phyloP scores from a whole-genome alignment of 2,888 invertebrate species.

The Athetis lepigone region DNA sequence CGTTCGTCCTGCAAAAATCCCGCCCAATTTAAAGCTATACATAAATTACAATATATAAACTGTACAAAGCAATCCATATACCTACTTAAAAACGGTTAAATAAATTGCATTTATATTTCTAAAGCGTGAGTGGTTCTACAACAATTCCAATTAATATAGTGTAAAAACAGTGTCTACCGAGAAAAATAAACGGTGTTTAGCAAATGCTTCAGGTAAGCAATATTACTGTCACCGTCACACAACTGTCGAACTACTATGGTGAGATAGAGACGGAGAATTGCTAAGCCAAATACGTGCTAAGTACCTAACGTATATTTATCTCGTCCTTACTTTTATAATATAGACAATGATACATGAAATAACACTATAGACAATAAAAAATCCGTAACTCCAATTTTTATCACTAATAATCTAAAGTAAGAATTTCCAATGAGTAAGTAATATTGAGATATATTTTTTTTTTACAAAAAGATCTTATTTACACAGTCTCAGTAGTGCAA shows the following conservation, averaged over 20 bases:
- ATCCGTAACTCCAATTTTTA: slow-evolving; percentile 22
- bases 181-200: no score
- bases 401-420: slow-evolving; percentile 19
- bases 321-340: not conserved
- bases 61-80: slow-evolving; percentile 39
- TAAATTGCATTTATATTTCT: slow-evolving; percentile 50
- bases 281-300: no score
- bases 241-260: no score
- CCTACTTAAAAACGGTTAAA: slow-evolving; percentile 32
- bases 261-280: no score
- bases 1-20: slow-evolving; percentile 52
- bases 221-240: no score
- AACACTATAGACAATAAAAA: slow-evolving; percentile 28
- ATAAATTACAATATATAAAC: slow-evolving; percentile 25
- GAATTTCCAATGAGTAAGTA: slow-evolving; percentile 36
- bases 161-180: slow-evolving; percentile 19
- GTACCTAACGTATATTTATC: no score
- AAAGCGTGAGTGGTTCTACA: slow-evolving; percentile 35
- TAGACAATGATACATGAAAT: slow-evolving; percentile 5
- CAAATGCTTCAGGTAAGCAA: no score
- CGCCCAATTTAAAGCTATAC: slow-evolving; percentile 18
- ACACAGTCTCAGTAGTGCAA: slow-evolving; percentile 46
- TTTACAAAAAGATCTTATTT: slow-evolving; percentile 44
- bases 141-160: not conserved
- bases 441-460: slow-evolving; percentile 11